Percentiles rank a stretch among this genome's conserved stretches.
Conservation (phyloP, 2,888 invertebrate genomes). For the Acrocyrtus sp. region DNA sequence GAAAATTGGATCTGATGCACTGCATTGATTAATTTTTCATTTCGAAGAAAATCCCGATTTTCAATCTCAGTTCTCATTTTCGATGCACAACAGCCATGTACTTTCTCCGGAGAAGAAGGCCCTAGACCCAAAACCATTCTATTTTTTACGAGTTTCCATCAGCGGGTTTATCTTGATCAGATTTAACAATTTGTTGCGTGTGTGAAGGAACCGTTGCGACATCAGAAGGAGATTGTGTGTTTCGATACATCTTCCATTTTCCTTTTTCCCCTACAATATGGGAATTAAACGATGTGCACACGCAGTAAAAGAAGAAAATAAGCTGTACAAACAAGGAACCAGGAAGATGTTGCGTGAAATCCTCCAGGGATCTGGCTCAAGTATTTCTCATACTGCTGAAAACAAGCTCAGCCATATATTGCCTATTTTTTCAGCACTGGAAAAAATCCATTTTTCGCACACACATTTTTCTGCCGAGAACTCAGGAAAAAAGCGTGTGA, state of each 20-base stretch:
- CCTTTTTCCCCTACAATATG: neutral
- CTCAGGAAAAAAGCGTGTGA: neutral
- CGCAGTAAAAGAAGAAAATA: no score
- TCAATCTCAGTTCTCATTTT: slow-evolving; percentile 1
- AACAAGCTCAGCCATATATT: slow-evolving; percentile 27
- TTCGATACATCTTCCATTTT: neutral
- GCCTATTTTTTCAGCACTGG: slow-evolving; percentile 17
- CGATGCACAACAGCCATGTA: neutral
- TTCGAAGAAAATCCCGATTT: neutral
- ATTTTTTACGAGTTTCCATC: no score
- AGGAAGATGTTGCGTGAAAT: slow-evolving; percentile 35
- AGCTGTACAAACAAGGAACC: no score
- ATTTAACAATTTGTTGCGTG: slow-evolving; percentile 27
- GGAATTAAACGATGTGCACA: no score
- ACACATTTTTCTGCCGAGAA: neutral
- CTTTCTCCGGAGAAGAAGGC: no score
- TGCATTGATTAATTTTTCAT: neutral
- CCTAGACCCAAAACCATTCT: no score
- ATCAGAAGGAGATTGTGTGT: neutral
- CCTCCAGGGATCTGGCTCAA: slow-evolving; percentile 39
- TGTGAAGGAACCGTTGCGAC: neutral
- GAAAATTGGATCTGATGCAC: neutral
- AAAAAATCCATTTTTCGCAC: no score
- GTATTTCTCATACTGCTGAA: slow-evolving; percentile 28
- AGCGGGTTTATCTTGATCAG: slow-evolving; percentile 14